Evolutionary conservation across 2,888 invertebrate species (phyloP), one percentile per base, ranked within the genome.

Genomic region (Epirrhoe tristata): DNA sequence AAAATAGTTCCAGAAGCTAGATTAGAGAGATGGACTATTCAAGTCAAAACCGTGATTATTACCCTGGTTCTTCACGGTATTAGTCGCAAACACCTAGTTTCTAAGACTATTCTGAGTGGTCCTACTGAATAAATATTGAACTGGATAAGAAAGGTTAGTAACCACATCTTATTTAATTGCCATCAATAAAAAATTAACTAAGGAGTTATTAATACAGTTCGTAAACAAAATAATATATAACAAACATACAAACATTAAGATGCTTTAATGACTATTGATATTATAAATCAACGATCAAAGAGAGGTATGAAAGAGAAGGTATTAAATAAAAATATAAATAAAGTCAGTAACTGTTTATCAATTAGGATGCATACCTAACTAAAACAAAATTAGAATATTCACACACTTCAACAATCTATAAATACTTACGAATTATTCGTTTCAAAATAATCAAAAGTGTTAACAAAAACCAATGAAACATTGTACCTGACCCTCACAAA

Each of bases 201-300:
- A 52, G 31, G 31, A 52, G 31, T n/a, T n/a, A 52, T n/a, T 31
- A 31, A 31, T 52, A 52, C 31, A 24, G 31, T 52, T n/a, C 24
- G 52, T 52, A 52, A 52, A 52, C 52, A 31, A 31, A 52, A 17
- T n/a, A 24, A 24, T 52, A 31, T 31, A 52, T 52, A 31, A n/a
- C 48, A 16, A 16, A 12, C 39, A 43, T 12, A 43, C 39, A 43
- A 43, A 16, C 14, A 16, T 48, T 48, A 48, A 48, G 12, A 52
- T 52, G 24, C 12, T 31, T 52, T 31, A 31, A 31, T 52, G 31
- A 5, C 52, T 52, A 14, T 48, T 31, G 12, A 31, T 52, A 52
- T 24, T 8, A 10, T 10, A 8, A 46, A 24, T 31, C 24, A 52
- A 31, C 52, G 52, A 31, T 31, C 24, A 31, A 52, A 52, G 52